These are phyloP conservation scores for Mergus octosetaceus DNA, from an alignment of 2,797 vertebrate species.

Conservation along the genomic window DNA sequence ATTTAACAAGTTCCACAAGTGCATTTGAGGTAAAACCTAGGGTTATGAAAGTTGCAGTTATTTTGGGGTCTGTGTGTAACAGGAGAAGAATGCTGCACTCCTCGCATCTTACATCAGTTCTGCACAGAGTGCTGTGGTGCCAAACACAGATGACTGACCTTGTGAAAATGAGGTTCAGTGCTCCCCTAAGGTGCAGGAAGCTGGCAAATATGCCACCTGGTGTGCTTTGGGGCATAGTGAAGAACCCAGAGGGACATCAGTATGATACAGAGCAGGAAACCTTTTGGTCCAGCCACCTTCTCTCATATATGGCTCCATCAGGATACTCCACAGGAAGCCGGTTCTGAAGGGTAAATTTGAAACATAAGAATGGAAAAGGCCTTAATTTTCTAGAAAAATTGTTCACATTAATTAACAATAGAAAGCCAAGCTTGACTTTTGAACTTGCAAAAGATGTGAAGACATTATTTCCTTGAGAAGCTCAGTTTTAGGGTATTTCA, in stretches of 20 bases:
- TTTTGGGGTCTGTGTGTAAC: not conserved
- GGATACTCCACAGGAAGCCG: not conserved
- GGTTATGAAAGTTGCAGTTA: not conserved
- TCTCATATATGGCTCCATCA: rapidly evolving
- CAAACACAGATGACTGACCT: not conserved
- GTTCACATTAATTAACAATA: not conserved
- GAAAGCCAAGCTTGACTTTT: not conserved
- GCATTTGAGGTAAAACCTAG: not conserved
- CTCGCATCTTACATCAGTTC: rapidly evolving
- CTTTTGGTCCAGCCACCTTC: not conserved
- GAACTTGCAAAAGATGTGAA: not conserved
- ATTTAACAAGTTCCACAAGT: not conserved
- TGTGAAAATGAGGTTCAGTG: not conserved
- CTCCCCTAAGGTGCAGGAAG: not conserved
- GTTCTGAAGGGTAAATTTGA: not conserved
- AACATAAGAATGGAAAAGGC: not conserved
- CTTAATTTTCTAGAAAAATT: not conserved
- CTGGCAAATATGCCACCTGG: not conserved
- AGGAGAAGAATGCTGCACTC: not conserved
- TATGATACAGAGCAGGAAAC: rapidly evolving
- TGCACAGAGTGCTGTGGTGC: not conserved
- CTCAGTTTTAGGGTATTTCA: not conserved
- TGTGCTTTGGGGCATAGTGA: not conserved
- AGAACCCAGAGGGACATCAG: not conserved
- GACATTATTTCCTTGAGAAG: not conserved